Percentiles rank a stretch among this genome's conserved stretches.
phyloP scores from a whole-genome alignment of 1,140 invertebrate genomes.

The Laupala kohalensis region DNA sequence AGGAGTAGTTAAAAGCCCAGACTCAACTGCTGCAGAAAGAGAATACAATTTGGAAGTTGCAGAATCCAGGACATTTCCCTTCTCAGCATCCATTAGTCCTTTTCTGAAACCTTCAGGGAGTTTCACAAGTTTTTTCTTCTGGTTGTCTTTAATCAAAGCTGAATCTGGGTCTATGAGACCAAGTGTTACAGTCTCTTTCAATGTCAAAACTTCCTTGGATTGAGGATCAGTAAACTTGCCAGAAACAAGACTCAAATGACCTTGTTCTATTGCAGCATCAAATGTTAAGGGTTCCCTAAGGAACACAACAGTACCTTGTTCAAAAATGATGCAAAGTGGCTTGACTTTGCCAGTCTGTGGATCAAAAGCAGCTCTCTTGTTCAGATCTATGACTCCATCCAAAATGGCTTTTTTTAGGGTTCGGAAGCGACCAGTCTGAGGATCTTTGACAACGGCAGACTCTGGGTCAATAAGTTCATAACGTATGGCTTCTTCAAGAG shows the following conservation, averaged over 20 bases:
- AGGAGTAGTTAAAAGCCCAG: conserved; percentile 58
- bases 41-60: conserved; percentile 65
- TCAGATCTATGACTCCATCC: conserved; percentile 54
- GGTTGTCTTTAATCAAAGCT: conserved; percentile 73
- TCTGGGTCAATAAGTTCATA: conserved; percentile 62
- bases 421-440: conserved; percentile 56
- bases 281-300: conserved; percentile 57
- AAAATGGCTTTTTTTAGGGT: conserved; percentile 54
- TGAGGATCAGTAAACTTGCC: conserved; percentile 63
- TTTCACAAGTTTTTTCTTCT: conserved; percentile 66
- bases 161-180: conserved; percentile 79
- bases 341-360: conserved; percentile 45
- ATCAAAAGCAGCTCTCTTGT: conserved; percentile 51
- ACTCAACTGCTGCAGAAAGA: conserved; percentile 58
- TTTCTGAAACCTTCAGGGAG: conserved; percentile 73
- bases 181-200: conserved; percentile 69
- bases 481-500: conserved; percentile 63
- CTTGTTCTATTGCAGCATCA: conserved; percentile 59
- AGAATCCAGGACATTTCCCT: conserved; percentile 69
- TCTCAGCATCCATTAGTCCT: conserved; percentile 76
- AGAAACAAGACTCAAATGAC: conserved; percentile 52
- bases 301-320: conserved; percentile 56
- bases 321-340: conserved; percentile 55
- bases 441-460: conserved; percentile 63
- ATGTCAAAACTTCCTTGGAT: conserved; percentile 50